Conservation (phyloP, 2,113 vertebrate genomes). For the Sinosuthora webbiana region DNA sequence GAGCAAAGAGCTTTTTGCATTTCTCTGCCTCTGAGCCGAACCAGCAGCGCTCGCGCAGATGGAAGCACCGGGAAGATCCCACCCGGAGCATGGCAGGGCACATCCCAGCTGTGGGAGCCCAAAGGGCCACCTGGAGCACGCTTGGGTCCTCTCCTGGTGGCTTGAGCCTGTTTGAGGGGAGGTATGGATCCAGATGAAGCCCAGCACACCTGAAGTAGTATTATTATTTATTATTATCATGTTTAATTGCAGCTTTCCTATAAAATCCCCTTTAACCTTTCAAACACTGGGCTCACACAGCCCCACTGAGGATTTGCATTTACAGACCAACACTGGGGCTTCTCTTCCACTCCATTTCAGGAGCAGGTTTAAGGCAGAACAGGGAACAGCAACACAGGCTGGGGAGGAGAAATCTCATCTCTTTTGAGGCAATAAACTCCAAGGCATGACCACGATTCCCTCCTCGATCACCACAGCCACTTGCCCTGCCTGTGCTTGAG, state of each 20-base stretch:
- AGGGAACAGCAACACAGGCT: rapidly evolving
- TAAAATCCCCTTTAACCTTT: neutral
- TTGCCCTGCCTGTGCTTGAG: neutral
- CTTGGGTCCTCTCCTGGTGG: neutral
- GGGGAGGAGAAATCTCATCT: neutral
- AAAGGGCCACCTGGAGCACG: rapidly evolving
- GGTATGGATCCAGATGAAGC: neutral
- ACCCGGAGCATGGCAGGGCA: rapidly evolving
- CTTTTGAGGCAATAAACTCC: neutral
- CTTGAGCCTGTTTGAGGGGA: neutral
- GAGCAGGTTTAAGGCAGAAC: neutral
- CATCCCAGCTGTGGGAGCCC: neutral
- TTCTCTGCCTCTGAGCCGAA: neutral
- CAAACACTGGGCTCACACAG: neutral
- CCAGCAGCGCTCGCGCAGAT: rapidly evolving
- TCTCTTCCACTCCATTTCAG: neutral
- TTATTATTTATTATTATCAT: too few species aligned
- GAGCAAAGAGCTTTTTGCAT: neutral
- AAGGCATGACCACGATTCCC: rapidly evolving
- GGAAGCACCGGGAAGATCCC: neutral
- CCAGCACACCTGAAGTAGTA: neutral
- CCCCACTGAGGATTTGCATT: rapidly evolving
- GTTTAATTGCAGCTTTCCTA: neutral
- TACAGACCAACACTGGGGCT: neutral
- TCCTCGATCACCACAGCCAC: neutral